Evolutionary conservation across 2,113 vertebrate genomes (phyloP).

Genomic region (Calidris pugnax): DNA sequence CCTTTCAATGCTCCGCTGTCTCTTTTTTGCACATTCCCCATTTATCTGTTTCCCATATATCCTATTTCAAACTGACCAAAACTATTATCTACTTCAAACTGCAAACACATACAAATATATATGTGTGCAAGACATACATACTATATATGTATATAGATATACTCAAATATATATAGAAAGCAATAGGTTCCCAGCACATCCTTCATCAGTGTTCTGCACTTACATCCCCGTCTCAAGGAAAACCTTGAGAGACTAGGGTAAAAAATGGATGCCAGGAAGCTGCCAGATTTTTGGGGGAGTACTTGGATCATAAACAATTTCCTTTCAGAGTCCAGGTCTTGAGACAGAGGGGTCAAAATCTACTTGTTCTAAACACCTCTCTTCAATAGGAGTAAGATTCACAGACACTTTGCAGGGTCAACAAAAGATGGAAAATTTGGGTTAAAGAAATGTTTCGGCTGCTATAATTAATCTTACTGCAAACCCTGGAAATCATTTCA

Average conservation of each 20-base stretch:
- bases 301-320: not conserved
- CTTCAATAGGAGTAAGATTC: not conserved
- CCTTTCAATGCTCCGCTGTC: rapidly evolving
- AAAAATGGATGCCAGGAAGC: not conserved
- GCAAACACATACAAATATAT: not conserved
- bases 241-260: not conserved
- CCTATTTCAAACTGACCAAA: not conserved
- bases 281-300: not conserved
- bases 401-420: not conserved
- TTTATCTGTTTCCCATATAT: not conserved
- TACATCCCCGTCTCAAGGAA: not conserved
- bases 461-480: not conserved
- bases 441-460: not conserved
- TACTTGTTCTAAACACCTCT: not conserved
- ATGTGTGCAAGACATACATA: not conserved
- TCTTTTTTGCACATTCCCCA: not conserved
- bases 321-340: not conserved
- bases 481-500: not conserved
- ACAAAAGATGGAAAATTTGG: not conserved
- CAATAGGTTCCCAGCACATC: not conserved
- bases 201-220: not conserved
- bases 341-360: not conserved
- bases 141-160: no score
- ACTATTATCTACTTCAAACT: not conserved
- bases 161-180: not conserved